phyloP scores from a whole-genome alignment of 2,888 invertebrate species.

The Brachyopa scutellaris region DNA sequence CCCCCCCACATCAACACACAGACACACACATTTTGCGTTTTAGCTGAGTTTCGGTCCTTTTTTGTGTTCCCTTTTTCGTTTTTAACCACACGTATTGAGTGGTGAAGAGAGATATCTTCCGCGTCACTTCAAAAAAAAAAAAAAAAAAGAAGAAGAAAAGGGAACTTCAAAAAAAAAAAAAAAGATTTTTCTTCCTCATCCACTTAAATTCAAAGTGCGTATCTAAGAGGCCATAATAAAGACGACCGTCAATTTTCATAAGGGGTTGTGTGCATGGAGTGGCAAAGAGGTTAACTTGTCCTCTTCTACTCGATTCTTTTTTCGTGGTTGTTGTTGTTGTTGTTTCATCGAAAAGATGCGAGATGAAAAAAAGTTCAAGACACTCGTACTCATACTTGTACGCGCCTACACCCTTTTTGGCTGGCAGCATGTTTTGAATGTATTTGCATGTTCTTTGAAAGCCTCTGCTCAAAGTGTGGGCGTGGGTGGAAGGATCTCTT shows the following conservation, averaged over 20 bases:
- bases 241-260: slow-evolving; percentile 68
- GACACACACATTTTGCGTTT: slow-evolving; percentile 54
- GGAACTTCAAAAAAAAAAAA: slow-evolving; percentile 4
- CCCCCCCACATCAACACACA: neutral
- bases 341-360: slow-evolving; percentile 1
- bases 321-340: neutral
- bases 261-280: slow-evolving; percentile 52
- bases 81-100: slow-evolving; percentile 67
- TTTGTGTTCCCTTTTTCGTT: neutral
- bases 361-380: slow-evolving; percentile 11
- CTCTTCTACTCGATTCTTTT: slow-evolving; percentile 1
- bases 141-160: neutral
- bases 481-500: slow-evolving; percentile 8
- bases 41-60: slow-evolving; percentile 55
- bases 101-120: slow-evolving; percentile 57
- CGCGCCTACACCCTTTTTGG: neutral
- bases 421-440: slow-evolving; percentile 51
- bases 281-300: slow-evolving; percentile 60
- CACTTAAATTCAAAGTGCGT: slow-evolving; percentile 70
- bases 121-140: slow-evolving; percentile 54
- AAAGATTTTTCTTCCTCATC: slow-evolving; percentile 58
- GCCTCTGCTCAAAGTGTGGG: neutral
- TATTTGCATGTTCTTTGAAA: slow-evolving; percentile 37
- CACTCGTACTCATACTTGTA: neutral
- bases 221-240: slow-evolving; percentile 69